phyloP scores from a whole-genome alignment of 2,888 invertebrate genomes.

The Metallyticus violacea region DNA sequence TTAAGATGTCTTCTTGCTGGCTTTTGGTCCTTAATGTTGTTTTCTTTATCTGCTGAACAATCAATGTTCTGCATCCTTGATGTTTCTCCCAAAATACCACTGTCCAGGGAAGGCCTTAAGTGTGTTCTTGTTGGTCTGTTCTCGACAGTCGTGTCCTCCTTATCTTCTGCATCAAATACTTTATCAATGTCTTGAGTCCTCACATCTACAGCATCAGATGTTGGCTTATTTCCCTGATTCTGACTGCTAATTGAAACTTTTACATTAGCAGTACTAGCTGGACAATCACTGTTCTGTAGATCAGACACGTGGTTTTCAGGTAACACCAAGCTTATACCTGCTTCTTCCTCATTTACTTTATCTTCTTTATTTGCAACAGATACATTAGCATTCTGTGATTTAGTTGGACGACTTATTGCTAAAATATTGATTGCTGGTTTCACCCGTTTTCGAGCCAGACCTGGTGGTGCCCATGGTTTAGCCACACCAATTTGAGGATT shows the following conservation, averaged over 20 bases:
- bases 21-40: too few species aligned
- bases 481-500: too few species aligned
- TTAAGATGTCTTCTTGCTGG: background rate
- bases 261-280: too few species aligned
- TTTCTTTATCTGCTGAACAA: background rate
- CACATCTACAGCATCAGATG: background rate
- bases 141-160: background rate
- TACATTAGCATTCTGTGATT: background rate
- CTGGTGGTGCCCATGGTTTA: background rate
- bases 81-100: too few species aligned
- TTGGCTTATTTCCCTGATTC: background rate
- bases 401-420: background rate
- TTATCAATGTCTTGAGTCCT: too few species aligned
- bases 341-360: background rate
- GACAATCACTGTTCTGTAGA: background rate
- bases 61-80: background rate
- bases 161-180: background rate
- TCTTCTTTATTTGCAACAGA: background rate
- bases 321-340: background rate
- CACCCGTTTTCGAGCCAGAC: conserved; percentile 5
- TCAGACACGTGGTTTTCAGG: background rate
- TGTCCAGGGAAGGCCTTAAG: background rate
- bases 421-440: conserved; percentile 21
- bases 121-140: background rate
- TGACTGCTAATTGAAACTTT: too few species aligned